A percentile compares a stretch with the other conserved stretches of the same genome.
Conservation (phyloP, 2,113 vertebrate genomes). For the Prochilodus magdalenae region DNA sequence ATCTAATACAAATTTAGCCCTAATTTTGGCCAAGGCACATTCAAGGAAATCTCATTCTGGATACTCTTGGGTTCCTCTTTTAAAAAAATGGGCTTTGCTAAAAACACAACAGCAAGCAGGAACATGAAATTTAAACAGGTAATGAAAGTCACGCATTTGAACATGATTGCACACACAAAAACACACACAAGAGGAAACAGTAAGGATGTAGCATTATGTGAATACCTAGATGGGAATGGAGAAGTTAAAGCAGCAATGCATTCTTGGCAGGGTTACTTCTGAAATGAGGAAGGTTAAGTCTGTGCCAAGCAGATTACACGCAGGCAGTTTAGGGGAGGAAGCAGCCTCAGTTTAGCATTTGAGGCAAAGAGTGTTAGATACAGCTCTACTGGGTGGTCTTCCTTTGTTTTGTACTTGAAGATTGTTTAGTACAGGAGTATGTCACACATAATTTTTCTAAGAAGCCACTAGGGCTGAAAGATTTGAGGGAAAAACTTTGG, state of each 20-base stretch:
- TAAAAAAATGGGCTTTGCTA: slow-evolving; percentile 41
- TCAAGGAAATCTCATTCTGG: slow-evolving; percentile 35
- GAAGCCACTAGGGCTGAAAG: neutral
- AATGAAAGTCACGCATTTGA: slow-evolving; percentile 26
- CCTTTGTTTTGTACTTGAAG: neutral
- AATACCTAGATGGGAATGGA: slow-evolving; percentile 34
- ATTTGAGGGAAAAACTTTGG: neutral
- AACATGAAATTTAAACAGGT: neutral
- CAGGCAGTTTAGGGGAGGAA: slow-evolving; percentile 13
- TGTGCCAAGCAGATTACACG: slow-evolving; percentile 75
- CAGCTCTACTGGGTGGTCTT: neutral
- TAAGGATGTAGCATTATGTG: slow-evolving; percentile 54
- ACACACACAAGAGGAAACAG: neutral
- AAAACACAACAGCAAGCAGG: neutral
- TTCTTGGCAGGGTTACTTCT: slow-evolving; percentile 69
- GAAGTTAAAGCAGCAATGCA: slow-evolving; percentile 71
- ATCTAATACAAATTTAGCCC: neutral
- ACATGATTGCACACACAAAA: slow-evolving; percentile 6
- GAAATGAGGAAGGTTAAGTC: slow-evolving; percentile 73
- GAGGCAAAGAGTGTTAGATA: neutral
- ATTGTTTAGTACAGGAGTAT: neutral
- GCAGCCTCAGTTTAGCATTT: neutral
- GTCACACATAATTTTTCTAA: neutral
- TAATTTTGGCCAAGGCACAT: neutral
- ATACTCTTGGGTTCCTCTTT: no score